Conservation (phyloP, 2,113 vertebrate species). For the Gnathonemus echidnorhynchus region DNA sequence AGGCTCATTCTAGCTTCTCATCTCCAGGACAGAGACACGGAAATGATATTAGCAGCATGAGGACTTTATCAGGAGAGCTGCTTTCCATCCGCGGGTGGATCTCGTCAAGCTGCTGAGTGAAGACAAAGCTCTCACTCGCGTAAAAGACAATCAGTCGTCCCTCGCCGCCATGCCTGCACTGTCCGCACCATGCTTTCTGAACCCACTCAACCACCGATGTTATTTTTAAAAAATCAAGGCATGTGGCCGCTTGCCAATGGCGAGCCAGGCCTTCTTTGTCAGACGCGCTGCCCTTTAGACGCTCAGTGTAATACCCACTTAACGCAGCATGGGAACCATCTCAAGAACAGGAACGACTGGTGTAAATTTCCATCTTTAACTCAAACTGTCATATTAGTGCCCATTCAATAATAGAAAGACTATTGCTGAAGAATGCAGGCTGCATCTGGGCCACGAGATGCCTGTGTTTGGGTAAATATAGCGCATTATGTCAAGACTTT, state of each 20-base stretch:
- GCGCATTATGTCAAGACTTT: neutral
- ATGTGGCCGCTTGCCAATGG: neutral
- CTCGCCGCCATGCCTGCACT: neutral
- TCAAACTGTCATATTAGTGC: neutral
- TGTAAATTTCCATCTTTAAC: neutral
- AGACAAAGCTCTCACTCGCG: neutral
- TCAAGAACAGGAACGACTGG: neutral
- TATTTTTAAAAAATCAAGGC: neutral
- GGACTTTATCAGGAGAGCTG: neutral
- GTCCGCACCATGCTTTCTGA: neutral
- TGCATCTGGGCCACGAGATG: neutral
- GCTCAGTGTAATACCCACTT: neutral
- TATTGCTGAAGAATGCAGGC: neutral
- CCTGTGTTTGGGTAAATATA: neutral
- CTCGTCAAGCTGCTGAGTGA: neutral
- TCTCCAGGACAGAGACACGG: neutral
- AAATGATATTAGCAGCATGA: neutral
- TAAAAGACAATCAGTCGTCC: neutral
- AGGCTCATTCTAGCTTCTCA: neutral
- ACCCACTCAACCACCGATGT: neutral
- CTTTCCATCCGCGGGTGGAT: neutral
- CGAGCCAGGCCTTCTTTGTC: neutral
- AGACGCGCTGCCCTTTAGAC: neutral
- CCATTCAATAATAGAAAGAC: neutral
- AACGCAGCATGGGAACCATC: neutral